These are phyloP conservation scores for Saccostrea echinata DNA, from an alignment of 1,140 invertebrate genomes.

Conservation along the genomic window DNA sequence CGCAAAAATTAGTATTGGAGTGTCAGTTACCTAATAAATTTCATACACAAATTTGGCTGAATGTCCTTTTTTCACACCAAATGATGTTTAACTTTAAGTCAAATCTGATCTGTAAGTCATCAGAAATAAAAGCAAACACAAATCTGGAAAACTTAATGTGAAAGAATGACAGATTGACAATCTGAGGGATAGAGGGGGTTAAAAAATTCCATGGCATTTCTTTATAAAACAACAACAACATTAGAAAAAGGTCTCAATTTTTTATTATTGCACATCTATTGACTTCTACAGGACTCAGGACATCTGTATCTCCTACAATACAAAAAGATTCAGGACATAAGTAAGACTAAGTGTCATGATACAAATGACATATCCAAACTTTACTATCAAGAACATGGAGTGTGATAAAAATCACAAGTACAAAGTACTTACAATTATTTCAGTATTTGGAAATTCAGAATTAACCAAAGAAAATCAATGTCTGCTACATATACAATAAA, in stretches of 20 bases:
- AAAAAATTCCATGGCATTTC: too few species aligned
- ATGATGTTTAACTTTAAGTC: too few species aligned
- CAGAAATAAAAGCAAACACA: too few species aligned
- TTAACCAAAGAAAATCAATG: background rate
- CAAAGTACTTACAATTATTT: background rate
- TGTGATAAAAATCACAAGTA: background rate
- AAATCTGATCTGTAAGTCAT: too few species aligned
- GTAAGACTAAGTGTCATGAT: background rate
- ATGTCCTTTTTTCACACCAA: too few species aligned
- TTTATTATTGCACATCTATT: slow-evolving; percentile 18
- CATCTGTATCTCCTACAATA: background rate
- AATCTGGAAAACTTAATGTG: too few species aligned
- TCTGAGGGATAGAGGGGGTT: too few species aligned
- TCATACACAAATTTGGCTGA: too few species aligned
- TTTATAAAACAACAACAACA: background rate
- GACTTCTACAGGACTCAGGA: background rate
- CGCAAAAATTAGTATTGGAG: too few species aligned
- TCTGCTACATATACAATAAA: too few species aligned
- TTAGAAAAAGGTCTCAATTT: background rate
- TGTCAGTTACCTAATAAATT: too few species aligned
- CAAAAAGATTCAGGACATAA: background rate
- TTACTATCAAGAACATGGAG: background rate
- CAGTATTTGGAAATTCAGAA: background rate
- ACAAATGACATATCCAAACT: background rate
- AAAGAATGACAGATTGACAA: too few species aligned